These are phyloP conservation scores for Lamproptera curius DNA, from an alignment of 2,888 invertebrate species.

Conservation along the genomic window DNA sequence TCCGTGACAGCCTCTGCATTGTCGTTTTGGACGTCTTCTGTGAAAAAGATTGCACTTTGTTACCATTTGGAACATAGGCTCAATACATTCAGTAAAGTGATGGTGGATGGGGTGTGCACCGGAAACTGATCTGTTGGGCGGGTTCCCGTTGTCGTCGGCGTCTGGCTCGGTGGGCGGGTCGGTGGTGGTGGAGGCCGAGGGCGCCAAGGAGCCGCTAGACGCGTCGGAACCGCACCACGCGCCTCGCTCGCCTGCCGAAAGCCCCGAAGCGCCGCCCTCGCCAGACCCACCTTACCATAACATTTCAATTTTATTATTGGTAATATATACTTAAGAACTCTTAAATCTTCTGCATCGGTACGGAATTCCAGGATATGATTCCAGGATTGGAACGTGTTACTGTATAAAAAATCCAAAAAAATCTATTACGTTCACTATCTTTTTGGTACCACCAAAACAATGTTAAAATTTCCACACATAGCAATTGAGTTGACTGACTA, in stretches of 20 bases:
- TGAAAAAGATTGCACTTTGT: conserved; percentile 5
- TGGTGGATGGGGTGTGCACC: conserved; percentile 6
- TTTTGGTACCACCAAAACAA: no score
- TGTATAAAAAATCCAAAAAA: no score
- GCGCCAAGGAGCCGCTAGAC: conserved; percentile 2
- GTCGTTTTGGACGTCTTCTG: conserved; percentile 50
- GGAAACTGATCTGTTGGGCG: conserved; percentile 25
- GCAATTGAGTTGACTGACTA: conserved; percentile 26
- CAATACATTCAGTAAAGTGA: conserved; percentile 1
- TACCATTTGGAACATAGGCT: no score
- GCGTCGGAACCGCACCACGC: conserved; percentile 4
- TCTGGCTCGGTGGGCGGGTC: conserved; percentile 42
- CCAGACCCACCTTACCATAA: conserved; percentile 9
- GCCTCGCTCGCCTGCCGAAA: background rate
- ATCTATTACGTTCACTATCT: no score
- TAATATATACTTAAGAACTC: no score
- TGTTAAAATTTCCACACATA: no score
- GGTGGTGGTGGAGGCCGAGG: conserved; percentile 29
- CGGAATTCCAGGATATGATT: no score
- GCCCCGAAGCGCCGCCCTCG: background rate
- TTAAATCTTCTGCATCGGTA: no score
- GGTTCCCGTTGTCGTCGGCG: conserved; percentile 56
- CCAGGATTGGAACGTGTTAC: no score
- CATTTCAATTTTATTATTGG: no score
- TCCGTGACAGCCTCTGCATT: conserved; percentile 39